A percentile compares a stretch with the other conserved stretches of the same genome.
phyloP scores from a whole-genome alignment of 2,113 vertebrate species.

The Saguinus imperator region DNA sequence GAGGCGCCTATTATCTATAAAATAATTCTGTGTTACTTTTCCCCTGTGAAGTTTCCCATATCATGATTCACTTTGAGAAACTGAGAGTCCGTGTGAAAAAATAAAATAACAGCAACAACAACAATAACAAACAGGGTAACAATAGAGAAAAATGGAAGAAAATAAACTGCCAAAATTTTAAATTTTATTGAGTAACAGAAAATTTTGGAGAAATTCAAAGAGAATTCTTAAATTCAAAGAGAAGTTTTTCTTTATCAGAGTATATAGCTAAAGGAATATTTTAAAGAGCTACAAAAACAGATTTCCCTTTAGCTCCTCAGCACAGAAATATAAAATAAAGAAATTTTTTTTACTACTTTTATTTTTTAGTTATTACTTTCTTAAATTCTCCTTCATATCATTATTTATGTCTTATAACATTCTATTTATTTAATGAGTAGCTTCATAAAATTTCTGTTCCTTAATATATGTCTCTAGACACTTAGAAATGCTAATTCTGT shows the following conservation, averaged over 20 bases:
- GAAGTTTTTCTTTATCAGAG: background rate
- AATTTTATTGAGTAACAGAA: background rate
- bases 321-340: background rate
- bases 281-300: background rate
- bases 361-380: background rate
- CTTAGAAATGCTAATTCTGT: background rate
- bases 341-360: background rate
- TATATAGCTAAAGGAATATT: background rate
- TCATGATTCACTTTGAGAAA: background rate
- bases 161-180: background rate
- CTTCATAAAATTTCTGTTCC: background rate
- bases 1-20: background rate
- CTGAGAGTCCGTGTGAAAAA: background rate
- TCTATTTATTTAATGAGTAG: constrained; percentile 8
- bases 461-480: background rate
- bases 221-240: background rate
- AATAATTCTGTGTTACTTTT: background rate
- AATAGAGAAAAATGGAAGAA: background rate
- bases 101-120: background rate
- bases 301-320: background rate
- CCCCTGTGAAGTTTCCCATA: background rate
- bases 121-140: background rate
- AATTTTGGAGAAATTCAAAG: background rate
- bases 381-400: background rate
- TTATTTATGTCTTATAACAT: background rate